phyloP scores from a whole-genome alignment of 1,140 invertebrate genomes.

The Hyposmocoma kahamanoa region DNA sequence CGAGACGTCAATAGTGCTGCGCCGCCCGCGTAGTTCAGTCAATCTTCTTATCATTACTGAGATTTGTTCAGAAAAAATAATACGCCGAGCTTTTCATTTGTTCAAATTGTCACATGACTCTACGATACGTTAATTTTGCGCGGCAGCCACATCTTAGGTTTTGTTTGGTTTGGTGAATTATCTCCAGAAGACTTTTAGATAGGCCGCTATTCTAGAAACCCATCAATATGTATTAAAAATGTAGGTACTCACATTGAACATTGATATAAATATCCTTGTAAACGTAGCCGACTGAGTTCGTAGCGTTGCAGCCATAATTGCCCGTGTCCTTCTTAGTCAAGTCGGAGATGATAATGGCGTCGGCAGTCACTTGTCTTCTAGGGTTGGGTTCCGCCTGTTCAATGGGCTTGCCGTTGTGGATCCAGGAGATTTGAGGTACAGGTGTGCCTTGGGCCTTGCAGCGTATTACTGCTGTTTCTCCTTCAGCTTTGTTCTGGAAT shows the following conservation, averaged over 20 bases:
- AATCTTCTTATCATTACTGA: no score
- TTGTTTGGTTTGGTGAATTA: no score
- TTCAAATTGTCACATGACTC: no score
- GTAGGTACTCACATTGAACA: slow-evolving; percentile 79
- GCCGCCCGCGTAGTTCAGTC: no score
- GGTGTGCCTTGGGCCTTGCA: slow-evolving; percentile 93
- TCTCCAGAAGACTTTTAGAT: no score
- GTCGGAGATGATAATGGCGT: slow-evolving; percentile 88
- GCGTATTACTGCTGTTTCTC: slow-evolving; percentile 88
- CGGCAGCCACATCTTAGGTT: no score
- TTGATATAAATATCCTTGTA: slow-evolving; percentile 99
- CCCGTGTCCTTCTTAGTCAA: slow-evolving; percentile 93
- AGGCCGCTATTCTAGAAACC: no score
- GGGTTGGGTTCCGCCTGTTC: slow-evolving; percentile 83
- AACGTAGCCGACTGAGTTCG: slow-evolving; percentile 97
- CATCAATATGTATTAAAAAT: slow-evolving; percentile 2
- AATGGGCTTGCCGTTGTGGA: slow-evolving; percentile 95
- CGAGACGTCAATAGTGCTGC: no score
- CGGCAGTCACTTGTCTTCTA: slow-evolving; percentile 79
- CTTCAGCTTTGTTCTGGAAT: slow-evolving; percentile 91
- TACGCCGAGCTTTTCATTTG: no score
- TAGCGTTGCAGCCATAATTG: slow-evolving; percentile 99
- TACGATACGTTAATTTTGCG: no score
- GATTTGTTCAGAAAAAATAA: no score
- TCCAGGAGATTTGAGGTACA: slow-evolving; percentile 95